Percentiles rank a stretch among this genome's conserved stretches.
Conservation (phyloP, 2,888 invertebrate species). For the Anoncus sp. region DNA sequence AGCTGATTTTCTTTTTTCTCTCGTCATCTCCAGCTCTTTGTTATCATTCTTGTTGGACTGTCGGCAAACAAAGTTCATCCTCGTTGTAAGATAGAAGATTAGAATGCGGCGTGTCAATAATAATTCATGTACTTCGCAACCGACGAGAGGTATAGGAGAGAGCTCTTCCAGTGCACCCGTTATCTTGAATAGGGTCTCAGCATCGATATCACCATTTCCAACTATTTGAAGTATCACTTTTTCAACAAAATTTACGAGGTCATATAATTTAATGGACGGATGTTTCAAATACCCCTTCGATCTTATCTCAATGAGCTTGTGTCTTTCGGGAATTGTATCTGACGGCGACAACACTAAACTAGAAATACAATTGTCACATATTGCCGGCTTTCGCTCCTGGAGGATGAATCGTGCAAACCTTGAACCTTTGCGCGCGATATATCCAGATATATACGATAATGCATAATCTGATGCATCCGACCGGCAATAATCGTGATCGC, state of each 20-base stretch:
- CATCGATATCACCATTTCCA: slow-evolving; percentile 15
- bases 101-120: slow-evolving; percentile 14
- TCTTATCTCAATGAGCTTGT: slow-evolving; percentile 28
- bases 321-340: slow-evolving; percentile 24
- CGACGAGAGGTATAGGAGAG: neutral
- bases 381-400: neutral
- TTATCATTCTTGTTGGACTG: slow-evolving; percentile 37
- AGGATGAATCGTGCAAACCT: neutral
- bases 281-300: slow-evolving; percentile 16
- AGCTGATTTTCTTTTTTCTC: slow-evolving; percentile 27
- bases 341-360: slow-evolving; percentile 15
- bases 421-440: neutral
- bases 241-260: slow-evolving; percentile 7
- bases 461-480: neutral
- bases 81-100: slow-evolving; percentile 32
- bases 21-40: slow-evolving; percentile 16
- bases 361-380: slow-evolving; percentile 15
- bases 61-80: slow-evolving; percentile 46
- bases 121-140: slow-evolving; percentile 20
- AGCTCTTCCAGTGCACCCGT: slow-evolving; percentile 12
- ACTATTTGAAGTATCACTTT: slow-evolving; percentile 5
- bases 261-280: slow-evolving; percentile 12
- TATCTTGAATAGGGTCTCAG: slow-evolving; percentile 25
- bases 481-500: too few species aligned
- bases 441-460: neutral